Evolutionary conservation across 2,888 invertebrate species (phyloP), one percentile per base, ranked within the genome.

Genomic region (Tenthredo amoena): DNA sequence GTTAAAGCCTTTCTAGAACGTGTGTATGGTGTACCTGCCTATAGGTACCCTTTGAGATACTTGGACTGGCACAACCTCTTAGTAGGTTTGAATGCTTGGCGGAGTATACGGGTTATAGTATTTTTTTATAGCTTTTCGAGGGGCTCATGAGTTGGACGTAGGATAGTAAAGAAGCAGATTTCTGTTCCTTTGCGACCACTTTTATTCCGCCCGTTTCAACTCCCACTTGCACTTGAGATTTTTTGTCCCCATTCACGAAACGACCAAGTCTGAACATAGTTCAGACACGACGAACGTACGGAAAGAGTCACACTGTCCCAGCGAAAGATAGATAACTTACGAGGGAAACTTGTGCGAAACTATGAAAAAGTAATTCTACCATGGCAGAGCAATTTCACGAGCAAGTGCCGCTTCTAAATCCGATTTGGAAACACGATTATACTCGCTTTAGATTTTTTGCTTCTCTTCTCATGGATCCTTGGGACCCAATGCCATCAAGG

Each of bases 341-440:
- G 81, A 81, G 50, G 50, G 58, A 62, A 81, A 81, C 81, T 81
- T 81, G 58, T 81, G 81, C 62, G 50, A 58, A 81, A 81, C 81
- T 81, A 81, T 81, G 81, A 81, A 81, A 81, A 81, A 81, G 81
- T 81, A 81, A 81, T 81, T 81, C 81, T 81, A 81, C 81, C 81
- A 37, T 58, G 58, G 81, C 81, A 62, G 81, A 81, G 62, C 81
- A 81, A 81, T 81, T 81, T 81, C 81, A 81, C 81, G 81, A 81
- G 81, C 81, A 81, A 81, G 81, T 81, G 81, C 81, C 81, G 81
- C 62, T 81, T 81, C 50, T 81, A 81, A 81, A 81, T 81, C 81
- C 81, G 81, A 58, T 81, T 81, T 81, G 81, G 81, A 81, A 81
- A 58, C 58, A 62, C 81, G 81, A 81, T 81, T 81, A 58, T 50